A percentile compares a stretch with the other conserved stretches of the same genome.
phyloP scores from a whole-genome alignment of 2,888 invertebrate species.

The Oithona nana region DNA sequence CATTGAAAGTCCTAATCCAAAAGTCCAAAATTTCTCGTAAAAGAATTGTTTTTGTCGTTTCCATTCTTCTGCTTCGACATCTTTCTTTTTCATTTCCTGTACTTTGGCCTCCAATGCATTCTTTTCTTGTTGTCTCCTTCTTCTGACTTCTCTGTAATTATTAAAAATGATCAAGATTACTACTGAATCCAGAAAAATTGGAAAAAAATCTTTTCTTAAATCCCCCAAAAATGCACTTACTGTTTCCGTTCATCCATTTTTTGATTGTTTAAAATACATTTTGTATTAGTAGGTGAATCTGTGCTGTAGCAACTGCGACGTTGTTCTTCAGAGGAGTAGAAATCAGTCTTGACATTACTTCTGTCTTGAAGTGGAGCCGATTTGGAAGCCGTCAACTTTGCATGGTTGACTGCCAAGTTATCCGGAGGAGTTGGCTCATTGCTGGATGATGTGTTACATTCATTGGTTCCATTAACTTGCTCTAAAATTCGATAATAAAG shows the following conservation, averaged over 20 bases:
- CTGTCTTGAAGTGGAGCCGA: neutral
- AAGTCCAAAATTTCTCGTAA: constrained; percentile 1
- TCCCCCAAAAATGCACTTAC: neutral
- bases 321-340: too few relatives aligned
- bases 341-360: neutral
- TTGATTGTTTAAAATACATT: constrained; percentile 10
- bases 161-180: neutral
- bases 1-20: constrained; percentile 12
- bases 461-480: neutral
- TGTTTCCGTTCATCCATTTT: constrained; percentile 14
- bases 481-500: neutral
- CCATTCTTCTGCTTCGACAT: constrained; percentile 11
- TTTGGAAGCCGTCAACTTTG: neutral
- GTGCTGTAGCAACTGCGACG: neutral
- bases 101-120: neutral
- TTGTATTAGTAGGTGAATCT: neutral
- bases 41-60: constrained; percentile 4
- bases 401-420: neutral
- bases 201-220: neutral
- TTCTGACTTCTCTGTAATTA: neutral
- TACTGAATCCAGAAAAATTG: neutral
- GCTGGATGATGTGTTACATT: neutral
- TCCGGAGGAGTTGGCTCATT: neutral
- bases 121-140: neutral
- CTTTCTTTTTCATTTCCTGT: constrained; percentile 10